Percentiles rank a stretch among this genome's conserved stretches.
Conservation (phyloP, 1,140 invertebrate genomes). For the Dolichoris vasculosae region DNA sequence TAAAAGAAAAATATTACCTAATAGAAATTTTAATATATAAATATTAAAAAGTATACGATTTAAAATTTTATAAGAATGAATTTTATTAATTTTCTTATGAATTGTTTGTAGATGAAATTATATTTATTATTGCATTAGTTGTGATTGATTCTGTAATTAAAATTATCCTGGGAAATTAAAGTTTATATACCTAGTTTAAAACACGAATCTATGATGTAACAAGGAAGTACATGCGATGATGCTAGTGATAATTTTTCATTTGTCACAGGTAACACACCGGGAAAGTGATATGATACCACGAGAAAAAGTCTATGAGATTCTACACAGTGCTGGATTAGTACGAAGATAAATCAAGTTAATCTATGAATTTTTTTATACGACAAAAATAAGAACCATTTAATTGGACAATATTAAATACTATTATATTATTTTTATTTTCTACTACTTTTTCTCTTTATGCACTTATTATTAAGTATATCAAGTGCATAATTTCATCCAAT, state of each 20-base stretch:
- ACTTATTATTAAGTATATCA: not conserved
- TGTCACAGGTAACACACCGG: slow-evolving; percentile 78
- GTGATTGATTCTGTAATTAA: not conserved
- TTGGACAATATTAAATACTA: not conserved
- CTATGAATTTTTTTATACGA: not conserved
- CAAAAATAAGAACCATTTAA: not conserved
- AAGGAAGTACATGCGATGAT: not conserved
- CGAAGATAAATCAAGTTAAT: slow-evolving; percentile 58
- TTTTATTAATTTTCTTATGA: not conserved
- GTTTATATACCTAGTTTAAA: not conserved
- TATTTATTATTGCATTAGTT: not conserved
- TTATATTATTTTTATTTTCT: not conserved
- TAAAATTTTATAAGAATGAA: not conserved
- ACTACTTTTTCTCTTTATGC: not conserved
- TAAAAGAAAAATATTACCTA: too few relatives aligned
- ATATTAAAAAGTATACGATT: too few relatives aligned
- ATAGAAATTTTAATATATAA: too few relatives aligned
- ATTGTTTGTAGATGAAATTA: not conserved
- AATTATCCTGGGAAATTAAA: not conserved
- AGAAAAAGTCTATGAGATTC: slow-evolving; percentile 82
- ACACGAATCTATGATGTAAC: not conserved
- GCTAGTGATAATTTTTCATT: slow-evolving; percentile 41
- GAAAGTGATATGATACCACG: slow-evolving; percentile 87
- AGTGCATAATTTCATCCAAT: not conserved
- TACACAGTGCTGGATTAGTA: slow-evolving; percentile 81